These are phyloP conservation scores for Stegostoma tigrinum DNA, from an alignment of 2,113 vertebrate species.

Conservation along the genomic window DNA sequence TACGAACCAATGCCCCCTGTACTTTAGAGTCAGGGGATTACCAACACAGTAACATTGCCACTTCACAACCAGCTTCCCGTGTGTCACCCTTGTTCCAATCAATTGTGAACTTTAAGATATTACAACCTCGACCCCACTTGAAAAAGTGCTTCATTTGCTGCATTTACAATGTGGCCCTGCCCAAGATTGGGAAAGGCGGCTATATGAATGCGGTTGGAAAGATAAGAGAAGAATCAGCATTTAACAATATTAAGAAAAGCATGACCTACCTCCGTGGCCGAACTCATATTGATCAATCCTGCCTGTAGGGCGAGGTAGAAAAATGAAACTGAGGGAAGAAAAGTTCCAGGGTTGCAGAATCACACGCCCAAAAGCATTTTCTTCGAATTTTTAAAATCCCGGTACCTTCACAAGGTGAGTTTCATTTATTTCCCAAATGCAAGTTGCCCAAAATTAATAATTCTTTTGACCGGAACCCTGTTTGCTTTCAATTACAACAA, in stretches of 20 bases:
- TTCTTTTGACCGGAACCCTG: too few species aligned
- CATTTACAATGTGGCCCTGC: neutral
- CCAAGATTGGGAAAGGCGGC: neutral
- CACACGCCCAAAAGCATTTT: too few species aligned
- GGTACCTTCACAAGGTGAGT: neutral
- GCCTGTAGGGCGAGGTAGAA: accelerated
- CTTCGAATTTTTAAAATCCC: neutral
- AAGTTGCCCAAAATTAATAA: neutral
- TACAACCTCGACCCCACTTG: neutral
- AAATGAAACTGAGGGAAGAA: neutral
- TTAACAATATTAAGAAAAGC: neutral
- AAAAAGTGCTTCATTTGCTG: neutral
- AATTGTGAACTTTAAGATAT: neutral
- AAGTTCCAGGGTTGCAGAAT: neutral
- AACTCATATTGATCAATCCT: neutral
- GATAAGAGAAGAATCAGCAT: neutral
- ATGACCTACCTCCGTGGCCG: neutral
- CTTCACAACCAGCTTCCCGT: too few species aligned
- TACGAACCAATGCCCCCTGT: too few species aligned
- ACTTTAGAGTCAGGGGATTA: too few species aligned
- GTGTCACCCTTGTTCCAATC: neutral
- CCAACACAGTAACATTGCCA: too few species aligned
- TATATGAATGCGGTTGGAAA: neutral
- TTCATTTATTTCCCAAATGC: neutral
- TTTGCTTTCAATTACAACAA: neutral